Base-by-base conservation (phyloP, 2,797 vertebrate genomes). In the Enteromius fasciolatus region DNA sequence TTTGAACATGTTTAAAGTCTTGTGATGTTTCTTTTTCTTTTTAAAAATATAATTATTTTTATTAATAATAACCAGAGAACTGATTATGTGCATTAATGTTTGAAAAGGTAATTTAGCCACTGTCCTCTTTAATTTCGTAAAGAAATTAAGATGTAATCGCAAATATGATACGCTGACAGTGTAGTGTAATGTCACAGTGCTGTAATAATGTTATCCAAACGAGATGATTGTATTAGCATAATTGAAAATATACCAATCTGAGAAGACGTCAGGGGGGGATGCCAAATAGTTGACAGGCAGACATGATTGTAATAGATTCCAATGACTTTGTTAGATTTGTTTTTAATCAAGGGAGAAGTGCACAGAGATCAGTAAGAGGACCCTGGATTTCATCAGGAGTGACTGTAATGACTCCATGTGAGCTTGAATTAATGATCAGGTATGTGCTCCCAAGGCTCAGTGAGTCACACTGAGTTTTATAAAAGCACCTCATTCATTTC, bases 221-320 rank as follows among this genome's bases (percentile, higher is more conserved):
- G 79, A 86, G 83, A 78, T 85, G 46, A 86, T 86, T 81, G 33
- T 85, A 87, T 89, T 89, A 88, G 72, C 87, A 89, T 89, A 89
- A 87, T 87, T 88, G 86, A 86, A 88, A 85, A 89, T 69, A 86
- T 85, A 78, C 72, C 80, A 85, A 48, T 76, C 39, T 68, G 64
- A 50, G 17, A 25, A 84, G 78, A 50, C 20, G 46, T 85, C 85
- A 83, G 75, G 79, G 70, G 75, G 87, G 86, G 86, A 86, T 87
- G 89, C 90, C 91, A 90, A 76, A 81, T 83, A 83, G 82, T 87
- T 81, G 92, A 92, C 92, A 91, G 89, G 81, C 72, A 83, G 89
- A 90, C 83, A 86, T 93, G 89, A 92, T 91, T 92, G 91, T 94
- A 94, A 94, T 93, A 90, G 93, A 92, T 92, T 93, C 89, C 90